These are phyloP conservation scores for Mechanitis mazaeus DNA, from an alignment of 2,888 invertebrate genomes.

Conservation along the genomic window DNA sequence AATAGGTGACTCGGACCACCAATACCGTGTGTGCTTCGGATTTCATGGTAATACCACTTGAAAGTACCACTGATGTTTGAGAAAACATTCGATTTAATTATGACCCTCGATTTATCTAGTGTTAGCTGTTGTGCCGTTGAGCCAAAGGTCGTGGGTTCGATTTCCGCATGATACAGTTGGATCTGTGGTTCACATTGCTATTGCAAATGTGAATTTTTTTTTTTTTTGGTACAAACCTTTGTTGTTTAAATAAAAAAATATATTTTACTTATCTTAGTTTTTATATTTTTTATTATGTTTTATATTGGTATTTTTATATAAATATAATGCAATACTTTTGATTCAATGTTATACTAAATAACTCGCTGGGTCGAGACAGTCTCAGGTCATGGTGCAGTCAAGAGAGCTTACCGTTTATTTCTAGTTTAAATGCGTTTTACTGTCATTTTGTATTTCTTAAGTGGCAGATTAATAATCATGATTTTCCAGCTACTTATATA, in stretches of 20 bases:
- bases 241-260: no score
- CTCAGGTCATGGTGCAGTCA: conserved; percentile 15
- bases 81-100: background rate
- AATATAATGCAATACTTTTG: no score
- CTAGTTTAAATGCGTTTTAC: conserved; percentile 4
- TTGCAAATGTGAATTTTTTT: no score
- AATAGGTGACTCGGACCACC: conserved; percentile 40
- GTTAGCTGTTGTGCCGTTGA: background rate
- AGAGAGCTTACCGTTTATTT: conserved; percentile 17
- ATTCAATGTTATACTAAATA: conserved; percentile 2
- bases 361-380: conserved; percentile 2
- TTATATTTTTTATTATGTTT: no score
- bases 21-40: conserved; percentile 23
- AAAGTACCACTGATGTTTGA: background rate
- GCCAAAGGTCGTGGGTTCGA: no score
- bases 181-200: no score
- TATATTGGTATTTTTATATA: no score
- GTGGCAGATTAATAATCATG: background rate
- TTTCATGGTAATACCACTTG: conserved; percentile 1
- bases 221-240: no score
- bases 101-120: no score
- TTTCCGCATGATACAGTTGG: no score
- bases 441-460: background rate
- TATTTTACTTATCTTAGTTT: no score
- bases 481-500: background rate